Conservation (phyloP, 2,113 vertebrate species). For the Fulica atra region DNA sequence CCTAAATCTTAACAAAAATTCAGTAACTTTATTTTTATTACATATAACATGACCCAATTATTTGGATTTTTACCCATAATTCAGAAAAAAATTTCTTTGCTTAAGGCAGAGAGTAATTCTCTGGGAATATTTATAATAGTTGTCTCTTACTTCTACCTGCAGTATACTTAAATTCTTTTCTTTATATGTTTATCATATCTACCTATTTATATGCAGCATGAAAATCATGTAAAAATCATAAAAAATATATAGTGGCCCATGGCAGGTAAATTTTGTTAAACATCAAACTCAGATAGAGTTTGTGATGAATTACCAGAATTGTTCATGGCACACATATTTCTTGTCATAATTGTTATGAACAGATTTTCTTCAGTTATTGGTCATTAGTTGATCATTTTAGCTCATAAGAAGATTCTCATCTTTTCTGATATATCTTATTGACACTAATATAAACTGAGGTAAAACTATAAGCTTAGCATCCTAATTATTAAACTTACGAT, state of each 20-base stretch:
- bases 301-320: background rate
- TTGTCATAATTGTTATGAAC: background rate
- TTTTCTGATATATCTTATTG: background rate
- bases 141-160: background rate
- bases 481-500: background rate
- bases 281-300: background rate
- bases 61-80: background rate
- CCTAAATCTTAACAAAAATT: background rate
- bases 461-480: background rate
- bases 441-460: background rate
- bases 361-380: background rate
- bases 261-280: background rate
- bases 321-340: background rate
- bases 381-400: background rate
- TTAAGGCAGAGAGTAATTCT: background rate
- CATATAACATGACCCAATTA: rapidly evolving
- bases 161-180: background rate
- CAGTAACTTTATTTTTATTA: background rate
- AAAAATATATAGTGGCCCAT: background rate
- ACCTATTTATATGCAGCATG: background rate
- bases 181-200: background rate
- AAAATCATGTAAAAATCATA: background rate
- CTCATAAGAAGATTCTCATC: background rate
- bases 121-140: background rate
- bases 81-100: background rate